Evolutionary conservation across 2,888 invertebrate genomes (phyloP).

Genomic region (Rhogogaster chlorosoma): DNA sequence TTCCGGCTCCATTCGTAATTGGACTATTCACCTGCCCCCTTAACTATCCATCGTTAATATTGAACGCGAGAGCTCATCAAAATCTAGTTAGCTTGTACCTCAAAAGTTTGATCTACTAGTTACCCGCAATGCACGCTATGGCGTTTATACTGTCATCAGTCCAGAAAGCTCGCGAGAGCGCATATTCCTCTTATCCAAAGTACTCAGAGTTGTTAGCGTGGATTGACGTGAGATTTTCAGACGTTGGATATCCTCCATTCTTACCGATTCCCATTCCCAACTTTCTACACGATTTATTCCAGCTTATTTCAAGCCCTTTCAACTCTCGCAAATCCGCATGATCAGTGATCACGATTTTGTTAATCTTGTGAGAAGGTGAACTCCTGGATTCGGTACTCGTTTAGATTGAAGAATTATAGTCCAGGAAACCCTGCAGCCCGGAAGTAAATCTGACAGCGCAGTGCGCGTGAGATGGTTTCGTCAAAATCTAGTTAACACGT

Average conservation of each 20-base stretch:
- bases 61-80: slow-evolving; percentile 56
- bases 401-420: slow-evolving; percentile 13
- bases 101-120: slow-evolving; percentile 74
- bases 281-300: not conserved
- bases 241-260: not conserved
- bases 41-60: not conserved
- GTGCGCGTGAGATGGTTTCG: slow-evolving; percentile 43
- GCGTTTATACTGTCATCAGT: slow-evolving; percentile 71
- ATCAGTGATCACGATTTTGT: not conserved
- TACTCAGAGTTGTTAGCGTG: not conserved
- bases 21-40: not conserved
- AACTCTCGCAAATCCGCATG: not conserved
- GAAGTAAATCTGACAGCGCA: not conserved
- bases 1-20: slow-evolving; percentile 3
- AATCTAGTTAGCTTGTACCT: slow-evolving; percentile 69
- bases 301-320: not conserved
- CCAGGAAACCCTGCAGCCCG: not conserved
- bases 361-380: not conserved
- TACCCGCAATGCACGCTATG: slow-evolving; percentile 71
- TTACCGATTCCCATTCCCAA: not conserved
- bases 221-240: not conserved
- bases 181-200: not conserved
- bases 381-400: not conserved
- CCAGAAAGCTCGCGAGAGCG: not conserved
- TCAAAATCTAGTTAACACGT: slow-evolving; percentile 70